Evolutionary conservation across 2,888 invertebrate genomes (phyloP).

Genomic region (Oegoconia quadripuncta): DNA sequence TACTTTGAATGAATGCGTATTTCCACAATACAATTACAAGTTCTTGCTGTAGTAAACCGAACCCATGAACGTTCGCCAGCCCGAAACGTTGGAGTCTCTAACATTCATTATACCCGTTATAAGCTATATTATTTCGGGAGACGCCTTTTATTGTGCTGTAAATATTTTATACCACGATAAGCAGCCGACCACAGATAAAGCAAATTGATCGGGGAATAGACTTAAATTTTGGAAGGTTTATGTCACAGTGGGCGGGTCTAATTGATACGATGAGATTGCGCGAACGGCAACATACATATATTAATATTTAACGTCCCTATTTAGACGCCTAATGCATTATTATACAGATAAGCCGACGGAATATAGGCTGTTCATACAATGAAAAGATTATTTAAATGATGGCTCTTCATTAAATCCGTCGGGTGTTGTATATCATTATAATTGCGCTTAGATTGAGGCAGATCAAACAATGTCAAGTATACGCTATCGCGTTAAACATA

Average conservation of each 20-base stretch:
- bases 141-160: conserved; percentile 72
- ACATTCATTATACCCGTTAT: conserved; percentile 60
- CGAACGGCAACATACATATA: conserved; percentile 53
- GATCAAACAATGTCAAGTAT: conserved; percentile 39
- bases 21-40: too few species aligned
- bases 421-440: conserved; percentile 10
- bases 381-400: conserved; percentile 19
- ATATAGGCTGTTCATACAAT: conserved; percentile 26
- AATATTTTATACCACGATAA: conserved; percentile 74
- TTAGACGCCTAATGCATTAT: conserved; percentile 49
- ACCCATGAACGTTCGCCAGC: too few species aligned
- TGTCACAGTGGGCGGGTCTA: conserved; percentile 62
- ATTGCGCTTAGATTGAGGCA: conserved; percentile 18
- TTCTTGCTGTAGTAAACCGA: neutral
- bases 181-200: conserved; percentile 61
- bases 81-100: conserved; percentile 33
- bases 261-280: conserved; percentile 66
- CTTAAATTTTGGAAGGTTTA: conserved; percentile 55
- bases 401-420: conserved; percentile 11
- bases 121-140: conserved; percentile 64
- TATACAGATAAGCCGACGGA: conserved; percentile 37
- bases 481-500: conserved; percentile 45
- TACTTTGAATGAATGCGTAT: too few species aligned
- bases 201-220: conserved; percentile 67
- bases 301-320: conserved; percentile 58